These are phyloP conservation scores for Sphaeramia orbicularis DNA, from an alignment of 2,797 vertebrate species.

Conservation along the genomic window DNA sequence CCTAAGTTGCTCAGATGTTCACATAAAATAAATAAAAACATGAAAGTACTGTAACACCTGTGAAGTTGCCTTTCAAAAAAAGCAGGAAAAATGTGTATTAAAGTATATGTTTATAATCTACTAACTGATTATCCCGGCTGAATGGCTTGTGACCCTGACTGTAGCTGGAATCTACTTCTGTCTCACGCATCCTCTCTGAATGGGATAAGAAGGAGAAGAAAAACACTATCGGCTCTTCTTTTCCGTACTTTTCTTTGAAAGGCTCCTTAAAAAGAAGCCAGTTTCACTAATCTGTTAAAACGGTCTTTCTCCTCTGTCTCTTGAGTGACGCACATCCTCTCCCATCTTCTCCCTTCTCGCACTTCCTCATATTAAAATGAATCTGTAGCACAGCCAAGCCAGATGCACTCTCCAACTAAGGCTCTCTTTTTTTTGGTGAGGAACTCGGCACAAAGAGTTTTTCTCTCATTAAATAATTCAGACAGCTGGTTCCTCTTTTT, in stretches of 20 bases:
- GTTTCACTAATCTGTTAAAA: constrained; percentile 60
- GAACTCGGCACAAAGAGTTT: constrained; percentile 54
- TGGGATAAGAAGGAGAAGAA: constrained; percentile 13
- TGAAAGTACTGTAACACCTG: background rate
- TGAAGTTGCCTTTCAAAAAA: constrained; percentile 10
- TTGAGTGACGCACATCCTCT: constrained; percentile 70
- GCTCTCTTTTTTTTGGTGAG: constrained; percentile 33
- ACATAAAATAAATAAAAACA: background rate
- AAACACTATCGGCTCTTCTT: constrained; percentile 27
- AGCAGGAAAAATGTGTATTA: background rate
- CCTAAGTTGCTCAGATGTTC: background rate
- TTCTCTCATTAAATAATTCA: constrained; percentile 58
- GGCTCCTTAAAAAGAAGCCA: constrained; percentile 45
- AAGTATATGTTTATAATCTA: constrained; percentile 16
- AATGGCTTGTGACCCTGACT: constrained; percentile 16
- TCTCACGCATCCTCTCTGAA: constrained; percentile 31
- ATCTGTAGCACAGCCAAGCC: constrained; percentile 73
- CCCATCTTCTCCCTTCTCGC: constrained; percentile 43
- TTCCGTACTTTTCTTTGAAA: constrained; percentile 42
- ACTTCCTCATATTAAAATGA: constrained; percentile 72
- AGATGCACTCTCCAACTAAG: constrained; percentile 70
- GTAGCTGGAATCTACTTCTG: constrained; percentile 22
- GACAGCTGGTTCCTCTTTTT: constrained; percentile 69
- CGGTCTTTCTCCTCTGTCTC: constrained; percentile 51
- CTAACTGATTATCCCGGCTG: constrained; percentile 19